A percentile compares a stretch with the other conserved stretches of the same genome.
These are phyloP conservation scores for Cryptocephalus moraei DNA, from an alignment of 2,888 invertebrate species.

Conservation along the genomic window DNA sequence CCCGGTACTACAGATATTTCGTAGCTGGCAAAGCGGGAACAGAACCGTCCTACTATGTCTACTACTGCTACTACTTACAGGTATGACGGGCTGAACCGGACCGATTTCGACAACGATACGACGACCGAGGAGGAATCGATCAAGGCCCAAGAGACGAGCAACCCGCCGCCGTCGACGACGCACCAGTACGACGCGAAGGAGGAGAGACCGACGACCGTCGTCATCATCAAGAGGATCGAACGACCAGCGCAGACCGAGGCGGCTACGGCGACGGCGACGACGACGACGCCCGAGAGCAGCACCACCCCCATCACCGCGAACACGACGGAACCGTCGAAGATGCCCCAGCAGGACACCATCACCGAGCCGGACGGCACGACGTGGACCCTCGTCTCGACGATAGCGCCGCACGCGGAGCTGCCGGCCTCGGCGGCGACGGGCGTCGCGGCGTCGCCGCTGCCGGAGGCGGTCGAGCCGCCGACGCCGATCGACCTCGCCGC, in stretches of 20 bases:
- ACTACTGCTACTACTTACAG: no score
- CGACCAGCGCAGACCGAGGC: constrained; percentile 25
- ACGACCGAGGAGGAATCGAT: no score
- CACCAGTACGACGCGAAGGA: background rate
- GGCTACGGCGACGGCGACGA: constrained; percentile 4
- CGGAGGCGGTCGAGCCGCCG: constrained; percentile 27
- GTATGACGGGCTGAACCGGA: no score
- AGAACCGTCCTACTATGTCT: no score
- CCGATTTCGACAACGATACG: no score
- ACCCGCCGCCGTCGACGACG: background rate
- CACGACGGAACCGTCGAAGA: background rate
- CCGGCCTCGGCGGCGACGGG: constrained; percentile 6
- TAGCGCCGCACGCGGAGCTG: constrained; percentile 37
- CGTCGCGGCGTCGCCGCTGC: constrained; percentile 9
- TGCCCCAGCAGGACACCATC: background rate
- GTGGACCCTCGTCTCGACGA: constrained; percentile 51
- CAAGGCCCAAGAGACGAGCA: background rate
- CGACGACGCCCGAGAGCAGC: background rate
- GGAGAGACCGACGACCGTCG: constrained; percentile 8
- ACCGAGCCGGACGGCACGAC: constrained; percentile 14
- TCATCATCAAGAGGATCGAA: constrained; percentile 9
- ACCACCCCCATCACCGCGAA: background rate
- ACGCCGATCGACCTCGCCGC: constrained; percentile 43
- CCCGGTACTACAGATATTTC: no score
- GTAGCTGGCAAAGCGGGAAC: no score